Evolutionary conservation across 2,113 vertebrate genomes (phyloP).

Genomic region (Oncorhynchus mykiss): DNA sequence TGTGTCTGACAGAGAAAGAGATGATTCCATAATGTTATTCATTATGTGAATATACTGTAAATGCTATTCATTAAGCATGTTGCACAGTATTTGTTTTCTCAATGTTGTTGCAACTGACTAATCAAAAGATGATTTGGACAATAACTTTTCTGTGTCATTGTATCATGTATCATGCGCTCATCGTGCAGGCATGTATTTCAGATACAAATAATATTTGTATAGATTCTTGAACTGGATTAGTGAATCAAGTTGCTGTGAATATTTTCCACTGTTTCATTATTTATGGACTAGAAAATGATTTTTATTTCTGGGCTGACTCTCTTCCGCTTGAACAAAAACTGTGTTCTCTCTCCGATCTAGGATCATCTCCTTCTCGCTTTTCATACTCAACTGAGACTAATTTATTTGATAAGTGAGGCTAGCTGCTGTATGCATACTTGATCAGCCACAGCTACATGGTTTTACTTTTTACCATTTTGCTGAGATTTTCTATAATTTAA

Average conservation of each 20-base stretch:
- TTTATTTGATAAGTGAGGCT: slow-evolving; percentile 21
- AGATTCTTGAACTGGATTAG: too few relatives aligned
- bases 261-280: too few relatives aligned
- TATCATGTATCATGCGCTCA: neutral
- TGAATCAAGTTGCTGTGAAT: too few relatives aligned
- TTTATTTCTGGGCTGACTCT: neutral
- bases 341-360: neutral
- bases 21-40: neutral
- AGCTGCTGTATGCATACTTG: slow-evolving; percentile 8
- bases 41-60: neutral
- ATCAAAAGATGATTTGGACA: too few relatives aligned
- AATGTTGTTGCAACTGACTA: neutral
- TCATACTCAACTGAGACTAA: slow-evolving; percentile 5
- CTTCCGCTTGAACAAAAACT: neutral
- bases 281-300: too few relatives aligned
- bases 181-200: neutral
- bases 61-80: neutral
- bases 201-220: too few relatives aligned
- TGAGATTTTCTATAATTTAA: slow-evolving; percentile 27
- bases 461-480: slow-evolving; percentile 27
- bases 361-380: slow-evolving; percentile 13
- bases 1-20: neutral
- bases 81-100: neutral
- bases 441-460: slow-evolving; percentile 11
- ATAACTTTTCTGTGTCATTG: too few relatives aligned